Evolutionary conservation across 2,113 vertebrate species (phyloP).

Genomic region (Hystrix brachyura): DNA sequence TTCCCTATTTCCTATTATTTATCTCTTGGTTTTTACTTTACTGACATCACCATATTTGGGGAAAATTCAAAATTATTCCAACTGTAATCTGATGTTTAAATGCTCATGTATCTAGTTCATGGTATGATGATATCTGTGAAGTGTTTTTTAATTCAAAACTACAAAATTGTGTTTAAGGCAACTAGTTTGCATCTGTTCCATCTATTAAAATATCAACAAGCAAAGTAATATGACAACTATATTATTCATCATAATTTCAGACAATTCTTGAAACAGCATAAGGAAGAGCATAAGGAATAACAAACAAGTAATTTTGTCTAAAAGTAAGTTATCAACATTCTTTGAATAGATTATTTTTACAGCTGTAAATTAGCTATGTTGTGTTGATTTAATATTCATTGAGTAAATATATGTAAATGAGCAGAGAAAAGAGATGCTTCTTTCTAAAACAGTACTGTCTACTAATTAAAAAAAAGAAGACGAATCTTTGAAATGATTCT

Average conservation of each 20-base stretch:
- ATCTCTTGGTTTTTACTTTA: not conserved
- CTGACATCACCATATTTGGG: conserved; percentile 57
- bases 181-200: conserved; percentile 53
- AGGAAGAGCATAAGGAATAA: conserved; percentile 69
- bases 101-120: conserved; percentile 52
- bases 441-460: not conserved
- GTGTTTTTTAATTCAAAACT: not conserved
- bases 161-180: conserved; percentile 57
- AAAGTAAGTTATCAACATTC: not conserved
- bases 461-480: conserved; percentile 6
- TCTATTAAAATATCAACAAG: conserved; percentile 66
- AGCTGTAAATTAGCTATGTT: conserved; percentile 47
- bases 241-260: conserved; percentile 70
- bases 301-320: conserved; percentile 62
- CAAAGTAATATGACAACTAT: conserved; percentile 65
- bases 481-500: not conserved
- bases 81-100: not conserved
- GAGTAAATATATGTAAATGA: conserved; percentile 38
- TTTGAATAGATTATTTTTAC: conserved; percentile 60
- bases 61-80: conserved; percentile 24
- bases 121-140: conserved; percentile 26
- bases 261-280: conserved; percentile 61
- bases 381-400: conserved; percentile 54
- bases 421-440: not conserved
- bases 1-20: not conserved